A percentile compares a stretch with the other conserved stretches of the same genome.
Evolutionary conservation across 2,888 invertebrate species (phyloP).

Genomic region (Silvanus unidentatus): DNA sequence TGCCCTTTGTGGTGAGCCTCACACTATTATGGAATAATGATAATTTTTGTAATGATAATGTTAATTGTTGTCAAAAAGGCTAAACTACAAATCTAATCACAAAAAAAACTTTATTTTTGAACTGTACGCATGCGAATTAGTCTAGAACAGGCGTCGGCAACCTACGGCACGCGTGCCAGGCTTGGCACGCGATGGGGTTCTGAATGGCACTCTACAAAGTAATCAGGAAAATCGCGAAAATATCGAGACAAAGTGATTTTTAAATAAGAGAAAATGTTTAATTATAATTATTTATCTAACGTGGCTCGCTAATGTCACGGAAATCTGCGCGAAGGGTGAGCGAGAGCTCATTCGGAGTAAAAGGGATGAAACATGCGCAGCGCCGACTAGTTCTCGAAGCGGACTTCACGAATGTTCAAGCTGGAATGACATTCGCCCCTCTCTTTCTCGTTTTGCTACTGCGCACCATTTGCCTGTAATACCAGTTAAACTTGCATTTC

Average conservation of each 20-base stretch:
- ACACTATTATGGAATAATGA: too few relatives aligned
- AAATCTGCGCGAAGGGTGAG: not conserved
- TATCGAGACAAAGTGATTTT: slow-evolving; percentile 5
- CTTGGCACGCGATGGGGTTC: slow-evolving; percentile 5
- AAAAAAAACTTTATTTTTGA: too few relatives aligned
- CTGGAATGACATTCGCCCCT: slow-evolving; percentile 5
- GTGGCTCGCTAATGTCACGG: not conserved
- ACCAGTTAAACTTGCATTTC: slow-evolving; percentile 5
- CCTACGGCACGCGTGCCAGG: slow-evolving; percentile 5
- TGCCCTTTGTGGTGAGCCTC: too few relatives aligned
- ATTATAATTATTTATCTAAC: not conserved
- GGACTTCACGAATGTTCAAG: slow-evolving; percentile 4
- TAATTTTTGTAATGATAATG: too few relatives aligned
- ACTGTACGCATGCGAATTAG: too few relatives aligned
- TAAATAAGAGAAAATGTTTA: slow-evolving; percentile 1
- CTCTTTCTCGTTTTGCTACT: slow-evolving; percentile 5
- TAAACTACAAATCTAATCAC: too few relatives aligned
- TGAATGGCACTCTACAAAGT: slow-evolving; percentile 5
- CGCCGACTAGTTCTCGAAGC: slow-evolving; percentile 5
- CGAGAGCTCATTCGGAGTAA: not conserved
- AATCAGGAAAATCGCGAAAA: slow-evolving; percentile 5
- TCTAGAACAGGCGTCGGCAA: slow-evolving; percentile 4
- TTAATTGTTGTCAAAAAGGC: too few relatives aligned
- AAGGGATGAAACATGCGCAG: slow-evolving; percentile 4
- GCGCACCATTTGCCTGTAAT: slow-evolving; percentile 5